Conservation (phyloP, 2,113 vertebrate genomes). For the Coptodon bakossiorum region DNA sequence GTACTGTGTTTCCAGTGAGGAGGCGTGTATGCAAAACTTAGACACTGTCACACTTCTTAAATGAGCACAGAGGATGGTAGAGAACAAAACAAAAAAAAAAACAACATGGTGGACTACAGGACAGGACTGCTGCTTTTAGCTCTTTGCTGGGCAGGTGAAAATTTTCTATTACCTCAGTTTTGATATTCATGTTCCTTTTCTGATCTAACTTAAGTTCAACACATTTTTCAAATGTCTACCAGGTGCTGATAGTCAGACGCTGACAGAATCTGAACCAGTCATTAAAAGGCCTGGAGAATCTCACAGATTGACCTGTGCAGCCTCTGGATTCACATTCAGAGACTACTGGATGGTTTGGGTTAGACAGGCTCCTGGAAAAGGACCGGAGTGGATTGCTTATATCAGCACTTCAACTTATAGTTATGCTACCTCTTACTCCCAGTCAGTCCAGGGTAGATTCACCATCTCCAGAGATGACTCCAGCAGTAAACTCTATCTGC, state of each 20-base stretch:
- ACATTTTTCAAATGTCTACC: not conserved
- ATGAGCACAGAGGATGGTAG: not conserved
- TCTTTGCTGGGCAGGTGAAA: too few species aligned
- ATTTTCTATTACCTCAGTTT: too few species aligned
- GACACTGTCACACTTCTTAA: not conserved
- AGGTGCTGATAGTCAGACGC: not conserved
- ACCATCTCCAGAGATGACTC: too few species aligned
- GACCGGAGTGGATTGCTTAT: fast-evolving
- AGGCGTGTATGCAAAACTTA: not conserved
- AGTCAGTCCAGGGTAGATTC: too few species aligned
- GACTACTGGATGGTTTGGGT: fast-evolving
- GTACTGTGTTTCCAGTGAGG: not conserved
- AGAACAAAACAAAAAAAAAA: fast-evolving
- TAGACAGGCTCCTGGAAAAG: not conserved
- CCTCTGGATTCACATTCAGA: not conserved
- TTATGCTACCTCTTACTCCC: too few species aligned
- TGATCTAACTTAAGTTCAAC: not conserved
- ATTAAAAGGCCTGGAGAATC: fast-evolving
- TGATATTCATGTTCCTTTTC: too few species aligned
- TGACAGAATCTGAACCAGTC: fast-evolving
- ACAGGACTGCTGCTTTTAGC: too few species aligned
- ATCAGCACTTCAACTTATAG: too few species aligned
- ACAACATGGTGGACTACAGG: fast-evolving
- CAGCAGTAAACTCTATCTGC: too few species aligned
- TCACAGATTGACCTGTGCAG: fast-evolving